These are phyloP conservation scores for Tridacna gigas DNA, from an alignment of 2,888 invertebrate genomes.

Conservation along the genomic window DNA sequence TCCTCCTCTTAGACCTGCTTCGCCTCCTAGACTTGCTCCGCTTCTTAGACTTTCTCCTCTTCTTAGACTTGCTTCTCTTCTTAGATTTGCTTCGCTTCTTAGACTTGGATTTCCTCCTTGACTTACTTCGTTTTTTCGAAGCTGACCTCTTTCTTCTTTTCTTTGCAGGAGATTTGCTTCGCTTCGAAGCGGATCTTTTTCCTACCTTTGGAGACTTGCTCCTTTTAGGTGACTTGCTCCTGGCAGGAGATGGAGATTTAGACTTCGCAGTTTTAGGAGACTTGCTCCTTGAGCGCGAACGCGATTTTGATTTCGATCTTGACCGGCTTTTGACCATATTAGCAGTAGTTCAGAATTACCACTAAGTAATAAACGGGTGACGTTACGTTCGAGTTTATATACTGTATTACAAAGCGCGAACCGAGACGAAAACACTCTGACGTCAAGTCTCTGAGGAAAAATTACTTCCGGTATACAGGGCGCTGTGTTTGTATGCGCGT, in stretches of 20 bases:
- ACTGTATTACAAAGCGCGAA: background rate
- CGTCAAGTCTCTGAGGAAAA: conserved; percentile 4
- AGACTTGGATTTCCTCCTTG: conserved; percentile 25
- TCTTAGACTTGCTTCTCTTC: conserved; percentile 39
- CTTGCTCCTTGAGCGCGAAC: conserved; percentile 43
- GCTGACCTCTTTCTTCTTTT: conserved; percentile 42
- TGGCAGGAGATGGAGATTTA: conserved; percentile 29
- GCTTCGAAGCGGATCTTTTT: conserved; percentile 34
- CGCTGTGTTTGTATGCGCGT: background rate
- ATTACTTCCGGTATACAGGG: conserved; percentile 3
- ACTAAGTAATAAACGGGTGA: conserved; percentile 1
- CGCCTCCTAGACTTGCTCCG: conserved; percentile 52
- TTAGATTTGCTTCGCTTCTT: conserved; percentile 38
- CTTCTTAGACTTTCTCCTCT: conserved; percentile 41
- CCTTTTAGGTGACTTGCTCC: conserved; percentile 48
- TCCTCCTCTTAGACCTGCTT: conserved; percentile 36
- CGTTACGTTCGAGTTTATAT: conserved; percentile 15
- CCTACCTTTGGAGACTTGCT: conserved; percentile 26
- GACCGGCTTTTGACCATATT: conserved; percentile 41
- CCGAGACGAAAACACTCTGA: conserved; percentile 13
- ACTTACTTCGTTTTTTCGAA: conserved; percentile 19
- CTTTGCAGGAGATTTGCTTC: no score
- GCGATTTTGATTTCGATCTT: conserved; percentile 26
- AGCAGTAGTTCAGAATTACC: background rate
- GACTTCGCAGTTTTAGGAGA: conserved; percentile 25